Evolutionary conservation across 2,888 invertebrate species (phyloP).

Genomic region (Sinopyrophorus schimmeli): DNA sequence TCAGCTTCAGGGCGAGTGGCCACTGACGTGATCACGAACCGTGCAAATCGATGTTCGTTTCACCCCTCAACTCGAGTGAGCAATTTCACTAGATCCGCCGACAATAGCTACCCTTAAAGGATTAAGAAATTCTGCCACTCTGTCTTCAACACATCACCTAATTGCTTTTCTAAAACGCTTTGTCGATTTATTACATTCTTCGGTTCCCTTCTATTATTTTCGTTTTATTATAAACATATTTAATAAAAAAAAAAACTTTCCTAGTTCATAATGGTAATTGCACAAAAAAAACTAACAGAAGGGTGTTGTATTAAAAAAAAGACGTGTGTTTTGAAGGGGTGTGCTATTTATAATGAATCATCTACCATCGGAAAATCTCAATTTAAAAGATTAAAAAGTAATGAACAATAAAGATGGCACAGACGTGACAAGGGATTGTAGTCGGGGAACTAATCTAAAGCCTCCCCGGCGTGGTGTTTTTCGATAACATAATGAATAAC

Average conservation of each 20-base stretch:
- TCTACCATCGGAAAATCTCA: too few species aligned
- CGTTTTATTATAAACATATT: neutral
- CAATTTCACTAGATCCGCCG: constrained; percentile 29
- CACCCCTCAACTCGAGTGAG: constrained; percentile 43
- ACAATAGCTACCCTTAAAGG: constrained; percentile 24
- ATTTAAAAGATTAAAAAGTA: too few species aligned
- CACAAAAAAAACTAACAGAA: too few species aligned
- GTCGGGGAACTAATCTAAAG: too few species aligned
- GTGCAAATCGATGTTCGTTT: constrained; percentile 55
- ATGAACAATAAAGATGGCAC: too few species aligned
- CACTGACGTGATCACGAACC: constrained; percentile 54
- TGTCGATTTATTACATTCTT: too few species aligned
- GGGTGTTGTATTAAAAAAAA: too few species aligned
- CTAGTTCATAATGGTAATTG: too few species aligned
- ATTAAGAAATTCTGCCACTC: constrained; percentile 24
- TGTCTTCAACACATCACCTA: constrained; percentile 16
- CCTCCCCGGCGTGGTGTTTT: constrained; percentile 10
- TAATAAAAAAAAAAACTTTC: neutral
- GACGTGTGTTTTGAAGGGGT: too few species aligned
- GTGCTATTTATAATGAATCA: too few species aligned
- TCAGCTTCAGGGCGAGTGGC: constrained; percentile 51
- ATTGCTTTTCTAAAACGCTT: constrained; percentile 16
- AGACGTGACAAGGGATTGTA: too few species aligned
- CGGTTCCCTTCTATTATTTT: too few species aligned
- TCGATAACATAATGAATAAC: constrained; percentile 28